These are phyloP conservation scores for Lordiphosa collinella DNA, from an alignment of 1,140 invertebrate species.

Conservation along the genomic window DNA sequence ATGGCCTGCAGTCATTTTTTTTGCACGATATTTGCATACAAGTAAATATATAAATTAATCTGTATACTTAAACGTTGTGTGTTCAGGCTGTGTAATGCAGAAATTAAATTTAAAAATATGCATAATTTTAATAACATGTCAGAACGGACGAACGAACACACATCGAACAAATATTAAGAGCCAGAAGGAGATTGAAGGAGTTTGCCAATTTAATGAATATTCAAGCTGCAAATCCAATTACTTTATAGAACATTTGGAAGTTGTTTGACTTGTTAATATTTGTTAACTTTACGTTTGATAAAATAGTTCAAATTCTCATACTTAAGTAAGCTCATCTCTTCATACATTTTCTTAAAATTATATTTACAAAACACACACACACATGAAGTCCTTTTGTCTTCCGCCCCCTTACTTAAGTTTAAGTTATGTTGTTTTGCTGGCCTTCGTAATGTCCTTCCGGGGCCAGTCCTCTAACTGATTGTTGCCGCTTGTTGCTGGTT, in stretches of 20 bases:
- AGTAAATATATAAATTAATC: background rate
- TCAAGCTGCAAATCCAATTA: too few species aligned
- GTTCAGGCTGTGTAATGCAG: conserved; percentile 46
- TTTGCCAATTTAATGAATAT: too few species aligned
- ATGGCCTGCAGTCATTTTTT: conserved; percentile 63
- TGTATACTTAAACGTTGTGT: background rate
- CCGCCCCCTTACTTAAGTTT: conserved; percentile 13
- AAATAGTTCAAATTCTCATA: too few species aligned
- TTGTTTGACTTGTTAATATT: too few species aligned
- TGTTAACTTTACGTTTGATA: too few species aligned
- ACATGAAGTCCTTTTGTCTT: background rate
- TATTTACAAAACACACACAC: conserved; percentile 5
- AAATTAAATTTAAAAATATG: conserved; percentile 75
- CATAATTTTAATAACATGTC: conserved; percentile 66
- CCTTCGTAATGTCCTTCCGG: conserved; percentile 52
- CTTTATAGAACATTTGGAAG: too few species aligned
- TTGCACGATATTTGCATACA: conserved; percentile 7
- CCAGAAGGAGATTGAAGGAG: too few species aligned
- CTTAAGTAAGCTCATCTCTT: background rate
- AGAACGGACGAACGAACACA: conserved; percentile 13
- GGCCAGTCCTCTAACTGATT: conserved; percentile 41
- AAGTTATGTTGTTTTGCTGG: conserved; percentile 25
- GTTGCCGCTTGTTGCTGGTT: conserved; percentile 27
- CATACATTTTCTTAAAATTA: conserved; percentile 20
- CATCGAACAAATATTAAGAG: background rate